Evolutionary conservation across 2,888 invertebrate genomes (phyloP), one percentile per base, ranked within the genome.

Genomic region (Theodoxus fluviatilis): DNA sequence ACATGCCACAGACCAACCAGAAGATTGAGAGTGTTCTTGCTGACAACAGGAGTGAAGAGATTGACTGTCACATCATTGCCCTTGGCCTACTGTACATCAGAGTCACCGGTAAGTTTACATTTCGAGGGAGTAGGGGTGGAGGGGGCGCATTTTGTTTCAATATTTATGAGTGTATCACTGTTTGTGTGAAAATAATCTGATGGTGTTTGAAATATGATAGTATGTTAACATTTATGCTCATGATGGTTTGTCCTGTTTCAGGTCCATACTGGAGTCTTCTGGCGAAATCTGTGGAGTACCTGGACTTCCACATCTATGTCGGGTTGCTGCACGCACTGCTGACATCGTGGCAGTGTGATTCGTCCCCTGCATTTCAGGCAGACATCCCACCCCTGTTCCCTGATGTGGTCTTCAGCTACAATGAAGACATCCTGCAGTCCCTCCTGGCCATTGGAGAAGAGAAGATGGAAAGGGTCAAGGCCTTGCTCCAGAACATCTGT

Each of bases 221-320:
- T 12, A 12, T 18, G 9, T 9, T 43, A 18, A 12, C 9, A 43
- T 43, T 9, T 43, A 12, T 43, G 43, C n/a, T 15, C 52, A 22
- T 25, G n/a, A 49, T 22, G 18, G n/a, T 49, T 7, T 3, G 4
- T 49, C 25, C 18, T 18, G 25, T 49, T 49, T 22, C 67, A 37
- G 67, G 68, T 33, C 68, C 68, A 9, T 68, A 68, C 61, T 68
- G 68, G 68, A 25, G 61, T 61, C 49, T 68, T 18, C 35, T 61
- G 22, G 37, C 52, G 0, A 38, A 47, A n/a, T 6, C 7, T 0
- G 35, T 68, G 15, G 52, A 68, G 33, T 61, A 68, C 37, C 40
- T 68, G 47, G 68, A 68, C 31, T 61, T 68, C 49, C n/a, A 47
- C 57, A 3, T 47, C 1, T 25, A 52, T 67, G 67, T 67, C 6